These are phyloP conservation scores for Strix uralensis DNA, from an alignment of 2,113 vertebrate genomes.

Conservation along the genomic window DNA sequence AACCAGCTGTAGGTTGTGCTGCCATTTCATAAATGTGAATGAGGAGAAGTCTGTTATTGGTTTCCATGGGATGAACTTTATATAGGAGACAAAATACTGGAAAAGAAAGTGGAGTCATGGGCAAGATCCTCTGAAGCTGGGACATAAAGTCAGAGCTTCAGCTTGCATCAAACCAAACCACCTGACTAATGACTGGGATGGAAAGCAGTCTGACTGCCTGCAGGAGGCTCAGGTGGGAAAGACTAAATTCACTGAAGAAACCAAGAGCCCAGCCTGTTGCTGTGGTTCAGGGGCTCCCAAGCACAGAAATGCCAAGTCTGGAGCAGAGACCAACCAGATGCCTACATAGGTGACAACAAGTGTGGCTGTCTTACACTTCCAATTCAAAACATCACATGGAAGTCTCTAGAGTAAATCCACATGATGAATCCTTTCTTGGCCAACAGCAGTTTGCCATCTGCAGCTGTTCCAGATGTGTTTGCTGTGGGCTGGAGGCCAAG, in stretches of 20 bases:
- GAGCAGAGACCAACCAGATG: not conserved
- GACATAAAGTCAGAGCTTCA: not conserved
- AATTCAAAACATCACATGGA: not conserved
- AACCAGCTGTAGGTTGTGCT: not conserved
- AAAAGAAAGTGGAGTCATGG: not conserved
- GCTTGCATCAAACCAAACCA: not conserved
- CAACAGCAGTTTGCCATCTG: not conserved
- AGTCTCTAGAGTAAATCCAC: not conserved
- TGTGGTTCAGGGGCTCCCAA: not conserved
- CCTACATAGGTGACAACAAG: not conserved
- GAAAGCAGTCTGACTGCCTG: not conserved
- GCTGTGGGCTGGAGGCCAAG: not conserved
- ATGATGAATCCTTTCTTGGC: not conserved
- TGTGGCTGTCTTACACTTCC: not conserved
- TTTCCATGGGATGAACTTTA: not conserved
- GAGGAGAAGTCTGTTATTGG: not conserved
- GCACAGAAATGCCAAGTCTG: not conserved
- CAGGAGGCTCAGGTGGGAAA: not conserved
- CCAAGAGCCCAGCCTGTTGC: not conserved
- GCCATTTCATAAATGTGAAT: not conserved
- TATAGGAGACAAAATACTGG: not conserved
- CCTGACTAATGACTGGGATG: not conserved
- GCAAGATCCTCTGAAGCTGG: not conserved
- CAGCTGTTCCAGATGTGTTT: not conserved
- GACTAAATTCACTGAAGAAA: not conserved